These are phyloP conservation scores for Phasia obesa DNA, from an alignment of 2,888 invertebrate genomes.

Conservation along the genomic window DNA sequence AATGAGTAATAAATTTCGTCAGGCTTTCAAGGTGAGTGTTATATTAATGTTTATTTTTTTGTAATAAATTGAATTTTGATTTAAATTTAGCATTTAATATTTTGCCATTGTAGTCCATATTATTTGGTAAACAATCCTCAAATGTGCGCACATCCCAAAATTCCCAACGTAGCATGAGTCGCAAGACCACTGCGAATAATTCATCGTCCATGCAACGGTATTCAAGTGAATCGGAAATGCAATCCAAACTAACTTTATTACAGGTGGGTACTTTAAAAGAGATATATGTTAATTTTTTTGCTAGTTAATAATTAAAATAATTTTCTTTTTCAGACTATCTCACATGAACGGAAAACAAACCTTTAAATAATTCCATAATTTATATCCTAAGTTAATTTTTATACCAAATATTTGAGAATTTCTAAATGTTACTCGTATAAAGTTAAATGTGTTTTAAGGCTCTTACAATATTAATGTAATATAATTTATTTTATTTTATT, in stretches of 20 bases:
- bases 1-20: conserved; percentile 96
- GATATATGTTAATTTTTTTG: neutral
- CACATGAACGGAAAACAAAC: conserved; percentile 78
- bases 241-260: conserved; percentile 82
- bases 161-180: conserved; percentile 75
- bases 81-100: conserved; percentile 12
- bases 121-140: conserved; percentile 79
- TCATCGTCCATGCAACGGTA: conserved; percentile 84
- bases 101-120: conserved; percentile 77
- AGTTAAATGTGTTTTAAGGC: no score
- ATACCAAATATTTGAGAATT: no score
- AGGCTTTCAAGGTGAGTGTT: conserved; percentile 91
- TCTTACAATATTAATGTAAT: no score
- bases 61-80: neutral
- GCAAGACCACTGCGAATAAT: conserved; percentile 74
- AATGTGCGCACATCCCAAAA: conserved; percentile 79
- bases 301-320: conserved; percentile 69
- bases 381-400: neutral
- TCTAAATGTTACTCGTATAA: neutral
- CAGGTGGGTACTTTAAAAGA: conserved; percentile 79
- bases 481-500: no score
- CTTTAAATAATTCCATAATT: conserved; percentile 73
- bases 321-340: conserved; percentile 78
- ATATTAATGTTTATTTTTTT: neutral
- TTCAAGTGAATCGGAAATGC: conserved; percentile 82